Evolutionary conservation across 2,888 invertebrate genomes (phyloP), one percentile per base, ranked within the genome.

Genomic region (Allygus modestus): DNA sequence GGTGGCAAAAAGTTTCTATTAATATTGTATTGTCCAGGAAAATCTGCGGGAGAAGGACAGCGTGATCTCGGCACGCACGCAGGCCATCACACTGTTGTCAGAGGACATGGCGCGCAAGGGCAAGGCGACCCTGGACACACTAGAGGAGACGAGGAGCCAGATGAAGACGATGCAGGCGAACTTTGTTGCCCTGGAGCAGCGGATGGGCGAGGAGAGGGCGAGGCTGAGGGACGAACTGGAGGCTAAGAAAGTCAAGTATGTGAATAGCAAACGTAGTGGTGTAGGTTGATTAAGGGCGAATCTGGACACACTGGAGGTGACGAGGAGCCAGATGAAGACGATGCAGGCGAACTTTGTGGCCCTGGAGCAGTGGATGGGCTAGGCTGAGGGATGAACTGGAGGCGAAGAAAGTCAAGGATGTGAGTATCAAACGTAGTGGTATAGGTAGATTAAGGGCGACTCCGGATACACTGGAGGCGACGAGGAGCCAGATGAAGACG

Each of bases 41-140:
- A 94, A 94, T 90, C 91, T 97, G 2, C 94, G 94, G 89, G 96
- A 97, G 90, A 96, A 97, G 90, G 96, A 96, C 90, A 94, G 95
- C 88, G 95, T 97, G 81, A 95, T 97, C 88, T 94, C 95, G 90
- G 94, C 96, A 5, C 93, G 96, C 89, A 96, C 96, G 88, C 94
- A 94, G 91, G 96, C 97, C 37, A 93, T 95, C 65, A 94, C 95
- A 23, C 91, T 96, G 69, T 94, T 96, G 93, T 94, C 95, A 7
- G 95, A 95, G 87, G 95, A 94, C 90, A 91, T 96, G 84, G 91
- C 91, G 4, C 94, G 92, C 90, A 95, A 94, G 90, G 81, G 84
- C 41, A 82, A 85, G 69, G 93, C 92, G 87, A 94, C 95, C 12
- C 90, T 96, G 85, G 93, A 94, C 88, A 93, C 95, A 87, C 91